Evolutionary conservation across 2,113 vertebrate species (phyloP), one percentile per base, ranked within the genome.

Genomic region (Xenotilapia leptura): DNA sequence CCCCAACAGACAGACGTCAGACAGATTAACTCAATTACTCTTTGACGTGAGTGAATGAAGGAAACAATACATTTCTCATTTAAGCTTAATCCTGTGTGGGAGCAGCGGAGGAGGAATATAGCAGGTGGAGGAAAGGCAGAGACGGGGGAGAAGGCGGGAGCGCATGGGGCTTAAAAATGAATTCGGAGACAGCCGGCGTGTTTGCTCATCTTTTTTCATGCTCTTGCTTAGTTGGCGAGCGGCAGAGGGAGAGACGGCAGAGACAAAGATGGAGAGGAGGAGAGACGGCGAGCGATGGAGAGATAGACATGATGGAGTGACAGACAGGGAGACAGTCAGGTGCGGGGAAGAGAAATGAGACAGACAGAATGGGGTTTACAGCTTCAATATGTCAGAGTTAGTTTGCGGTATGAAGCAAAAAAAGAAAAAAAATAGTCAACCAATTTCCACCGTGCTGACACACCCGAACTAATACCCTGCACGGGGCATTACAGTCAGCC

Each of bases 21-120:
- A 90, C 88, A 94, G 94, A 95, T 95, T 94, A 94, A 96, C 94
- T 94, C 90, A 93, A 95, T 97, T 95, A 94, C 89, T 94, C 90
- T 93, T 92, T 92, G 91, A 92, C 92, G 94, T 83, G 83, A 91
- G 82, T 91, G 93, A 95, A 95, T 88, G 92, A 92, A 88, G 83
- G 89, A 95, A 95, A 96, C 94, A 94, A 94, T 93, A 88, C 89
- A 93, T 91, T 94, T 93, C 92, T 92, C 90, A 94, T 94, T 90
- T 89, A 89, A 90, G 38, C 88, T 51, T 91, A 92, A 92, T 93
- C 92, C 93, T 80, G 82, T 60, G 91, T 90, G 79, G 89, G 92
- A 88, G 92, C 80, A 60, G 80, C 19, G 49, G 80, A 75, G 86
- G 90, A 86, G 88, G 87, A 85, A 90, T 90, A 91, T 87, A 91